A percentile compares a stretch with the other conserved stretches of the same genome.
phyloP scores from a whole-genome alignment of 2,888 invertebrate species.

The Trichopria drosophilae region DNA sequence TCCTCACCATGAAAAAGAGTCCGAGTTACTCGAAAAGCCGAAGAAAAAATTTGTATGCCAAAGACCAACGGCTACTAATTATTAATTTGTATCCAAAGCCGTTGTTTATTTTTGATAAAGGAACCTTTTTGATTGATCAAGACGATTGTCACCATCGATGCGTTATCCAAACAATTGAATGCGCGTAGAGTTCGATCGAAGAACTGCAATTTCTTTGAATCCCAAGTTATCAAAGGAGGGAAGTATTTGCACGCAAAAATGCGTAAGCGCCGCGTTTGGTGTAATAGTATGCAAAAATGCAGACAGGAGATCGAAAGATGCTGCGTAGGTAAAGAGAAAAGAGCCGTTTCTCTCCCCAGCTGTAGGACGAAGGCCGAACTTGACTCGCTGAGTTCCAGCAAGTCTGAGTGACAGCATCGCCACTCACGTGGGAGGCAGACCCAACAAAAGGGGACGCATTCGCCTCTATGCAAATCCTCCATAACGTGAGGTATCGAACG shows the following conservation, averaged over 20 bases:
- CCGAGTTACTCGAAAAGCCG: too few relatives aligned
- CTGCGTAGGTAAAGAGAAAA: too few relatives aligned
- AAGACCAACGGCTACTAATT: too few relatives aligned
- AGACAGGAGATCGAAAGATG: slow-evolving; percentile 36
- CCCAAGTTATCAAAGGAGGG: slow-evolving; percentile 20
- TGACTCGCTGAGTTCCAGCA: slow-evolving; percentile 42
- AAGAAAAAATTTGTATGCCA: too few relatives aligned
- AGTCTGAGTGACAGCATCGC: slow-evolving; percentile 53
- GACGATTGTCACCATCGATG: too few relatives aligned
- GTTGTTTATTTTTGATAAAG: too few relatives aligned
- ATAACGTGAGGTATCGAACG: slow-evolving; percentile 13
- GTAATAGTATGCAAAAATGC: slow-evolving; percentile 58
- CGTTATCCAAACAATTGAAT: too few relatives aligned
- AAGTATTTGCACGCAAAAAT: slow-evolving; percentile 45
- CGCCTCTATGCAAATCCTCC: slow-evolving; percentile 27
- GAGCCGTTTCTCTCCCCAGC: slow-evolving; percentile 25
- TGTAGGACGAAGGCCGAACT: slow-evolving; percentile 38
- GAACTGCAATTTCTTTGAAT: slow-evolving; percentile 41
- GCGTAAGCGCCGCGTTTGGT: slow-evolving; percentile 45
- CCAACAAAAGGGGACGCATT: slow-evolving; percentile 42
- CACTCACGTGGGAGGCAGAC: slow-evolving; percentile 54
- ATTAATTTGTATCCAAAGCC: too few relatives aligned
- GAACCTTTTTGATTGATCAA: too few relatives aligned
- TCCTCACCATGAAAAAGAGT: too few relatives aligned
- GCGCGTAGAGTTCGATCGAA: too few relatives aligned